Percentiles rank a stretch among this genome's conserved stretches.
Conservation (phyloP, 1,140 invertebrate genomes). For the Portunus trituberculatus region DNA sequence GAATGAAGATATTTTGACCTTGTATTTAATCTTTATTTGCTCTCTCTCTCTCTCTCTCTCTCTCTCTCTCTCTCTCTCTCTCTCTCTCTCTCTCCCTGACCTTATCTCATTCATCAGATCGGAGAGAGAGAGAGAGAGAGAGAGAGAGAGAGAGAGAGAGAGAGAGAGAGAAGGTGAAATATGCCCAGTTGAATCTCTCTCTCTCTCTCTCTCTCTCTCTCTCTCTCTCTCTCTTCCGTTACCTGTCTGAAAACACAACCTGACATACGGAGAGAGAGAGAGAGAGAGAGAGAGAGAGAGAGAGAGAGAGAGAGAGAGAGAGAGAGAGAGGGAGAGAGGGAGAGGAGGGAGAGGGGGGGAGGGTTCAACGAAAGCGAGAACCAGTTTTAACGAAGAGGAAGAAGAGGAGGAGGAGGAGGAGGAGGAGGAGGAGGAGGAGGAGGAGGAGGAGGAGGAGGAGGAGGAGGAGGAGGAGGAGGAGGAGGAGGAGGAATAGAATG, state of each 20-base stretch:
- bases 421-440: not conserved
- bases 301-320: slow-evolving; percentile 27
- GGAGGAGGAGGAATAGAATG: not conserved
- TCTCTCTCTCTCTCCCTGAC: too few species aligned
- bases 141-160: too few species aligned
- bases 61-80: too few species aligned
- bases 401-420: not conserved
- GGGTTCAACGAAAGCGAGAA: not conserved
- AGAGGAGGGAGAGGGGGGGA: not conserved
- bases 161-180: not conserved
- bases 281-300: slow-evolving; percentile 47
- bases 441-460: not conserved
- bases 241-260: not conserved
- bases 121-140: too few species aligned
- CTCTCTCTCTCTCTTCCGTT: not conserved
- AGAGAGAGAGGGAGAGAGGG: slow-evolving; percentile 21
- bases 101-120: too few species aligned
- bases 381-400: not conserved
- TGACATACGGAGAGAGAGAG: slow-evolving; percentile 30
- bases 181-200: not conserved
- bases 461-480: not conserved
- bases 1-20: too few species aligned
- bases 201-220: not conserved
- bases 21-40: too few species aligned
- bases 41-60: too few species aligned